Evolutionary conservation across 2,797 vertebrate genomes (phyloP), one percentile per base, ranked within the genome.

Genomic region (Gallirallus australis): DNA sequence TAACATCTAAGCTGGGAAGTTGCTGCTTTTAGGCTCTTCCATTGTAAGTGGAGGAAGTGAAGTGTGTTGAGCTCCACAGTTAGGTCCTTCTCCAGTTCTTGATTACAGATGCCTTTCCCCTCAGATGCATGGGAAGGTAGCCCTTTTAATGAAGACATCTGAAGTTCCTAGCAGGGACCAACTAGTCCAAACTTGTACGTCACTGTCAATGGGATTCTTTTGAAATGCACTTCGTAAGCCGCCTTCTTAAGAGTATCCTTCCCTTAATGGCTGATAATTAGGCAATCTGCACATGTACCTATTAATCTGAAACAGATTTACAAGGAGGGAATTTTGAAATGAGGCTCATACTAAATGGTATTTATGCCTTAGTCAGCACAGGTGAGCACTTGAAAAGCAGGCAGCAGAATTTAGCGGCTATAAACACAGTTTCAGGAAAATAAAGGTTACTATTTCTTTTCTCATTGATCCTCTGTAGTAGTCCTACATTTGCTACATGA

Each of bases 401-500:
- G 27, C 24, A 81, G 71, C 19, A 13, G 81, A 76, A 73, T 76
- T 72, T 59, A 93, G 54, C 61, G 73, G 42, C 91, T 93, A 24
- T 18, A 81, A 81, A 71, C 6, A 25, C 7, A 64, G 33, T 84
- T 85, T 80, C 48, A 73, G 61, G 54, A 93, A 86, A 95, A 82
- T n/a, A 89, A 86, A 94, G n/a, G 61, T 53, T 89, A 37, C 73
- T 81, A 1, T 79, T 95, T 85, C 9, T 82, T 89, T 91, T 85
- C 79, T 92, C 54, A 45, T 54, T 50, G 61, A 78, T 54, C 20
- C 28, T 84, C 69, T 89, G 6, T 45, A 84, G 50, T 39, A 80
- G 57, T 86, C 79, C 89, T 85, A 52, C 64, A 28, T 95, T 83
- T 95, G 24, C 82, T 96, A 72, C 89, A 86, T 92, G 91, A 88